Base-by-base conservation (phyloP, 92 coral and sea anemone genomes). In the Desmophyllum pertusum region DNA sequence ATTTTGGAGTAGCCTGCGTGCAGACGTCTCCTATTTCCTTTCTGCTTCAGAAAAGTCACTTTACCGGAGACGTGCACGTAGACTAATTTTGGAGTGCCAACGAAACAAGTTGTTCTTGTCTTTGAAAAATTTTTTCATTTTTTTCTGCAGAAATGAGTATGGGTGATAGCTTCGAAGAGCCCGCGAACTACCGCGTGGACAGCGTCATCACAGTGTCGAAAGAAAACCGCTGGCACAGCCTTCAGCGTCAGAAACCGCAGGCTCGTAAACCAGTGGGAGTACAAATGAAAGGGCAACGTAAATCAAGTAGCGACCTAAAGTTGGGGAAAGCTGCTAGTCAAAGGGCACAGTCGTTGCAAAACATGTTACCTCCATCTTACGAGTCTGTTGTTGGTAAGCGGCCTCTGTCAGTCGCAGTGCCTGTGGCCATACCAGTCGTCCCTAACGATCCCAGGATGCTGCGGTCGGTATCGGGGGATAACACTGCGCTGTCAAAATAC, bases 171-270 rank as follows among this genome's bases (percentile, higher is more conserved):
- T 89, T 77, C 62, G 99, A 97, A 71, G 94, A 90, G 46, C 95
- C 97, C 33, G 79, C 89, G 30, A 90, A 69, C 67, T 88, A 88
- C 83, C 86, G 84, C 41, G 95, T 94, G 40, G 99, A 97, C 88
- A 93, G 99, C 78, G 94, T 97, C 8, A 97, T 97, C 39, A 73
- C 99, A 35, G 94, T 97, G 17, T 92, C 98, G 53, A 94, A 93
- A 78, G 99, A 97, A 67, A 93, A 92, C 66, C 92, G 93, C 79
- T 93, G 94, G 87, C 85, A 87, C 83, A 92, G 93, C 43, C 89
- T 94, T 27, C 95, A 92, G 86, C 85, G 93, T 70, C 89, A 83
- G 36, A 94, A 88, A 78, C 91, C 91, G 33, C 77, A 90, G 21
- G 50, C 86, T 46, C 85, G 93, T 61, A 80, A 87, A 61, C 89